A percentile compares a stretch with the other conserved stretches of the same genome.
Evolutionary conservation across 2,113 vertebrate genomes (phyloP).

Genomic region (Zosterops hypoxanthus): DNA sequence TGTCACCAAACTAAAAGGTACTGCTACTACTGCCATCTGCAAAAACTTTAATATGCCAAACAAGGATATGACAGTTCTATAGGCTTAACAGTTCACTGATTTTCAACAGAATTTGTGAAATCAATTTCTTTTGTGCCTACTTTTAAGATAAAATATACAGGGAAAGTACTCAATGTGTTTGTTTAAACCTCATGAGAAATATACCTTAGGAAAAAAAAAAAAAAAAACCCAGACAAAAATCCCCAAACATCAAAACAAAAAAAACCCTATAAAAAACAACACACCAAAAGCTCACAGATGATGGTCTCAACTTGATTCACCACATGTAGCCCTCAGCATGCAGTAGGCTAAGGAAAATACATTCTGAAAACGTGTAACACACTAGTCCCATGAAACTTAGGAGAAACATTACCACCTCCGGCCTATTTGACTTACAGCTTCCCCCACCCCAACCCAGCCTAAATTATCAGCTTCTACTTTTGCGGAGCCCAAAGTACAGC

Average conservation of each 20-base stretch:
- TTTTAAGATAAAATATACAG: neutral
- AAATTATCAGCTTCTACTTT: neutral
- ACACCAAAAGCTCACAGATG: neutral
- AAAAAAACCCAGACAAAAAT: neutral
- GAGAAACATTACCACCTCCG: neutral
- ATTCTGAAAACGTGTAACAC: neutral
- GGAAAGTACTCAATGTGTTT: neutral
- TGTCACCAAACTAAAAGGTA: neutral
- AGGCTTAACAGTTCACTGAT: neutral
- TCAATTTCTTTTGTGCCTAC: neutral
- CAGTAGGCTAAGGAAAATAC: neutral
- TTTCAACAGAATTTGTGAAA: neutral
- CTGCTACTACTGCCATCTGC: neutral
- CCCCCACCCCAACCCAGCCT: neutral
- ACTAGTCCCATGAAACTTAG: neutral
- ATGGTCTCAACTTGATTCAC: neutral
- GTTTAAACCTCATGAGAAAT: neutral
- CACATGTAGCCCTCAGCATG: neutral
- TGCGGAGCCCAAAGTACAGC: neutral
- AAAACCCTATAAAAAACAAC: neutral
- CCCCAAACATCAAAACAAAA: neutral
- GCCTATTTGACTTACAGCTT: neutral
- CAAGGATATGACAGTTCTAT: neutral
- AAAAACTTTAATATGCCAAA: neutral
- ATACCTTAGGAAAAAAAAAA: accelerated